Evolutionary conservation across 2,888 invertebrate genomes (phyloP).

Genomic region (Caprella mutica): DNA sequence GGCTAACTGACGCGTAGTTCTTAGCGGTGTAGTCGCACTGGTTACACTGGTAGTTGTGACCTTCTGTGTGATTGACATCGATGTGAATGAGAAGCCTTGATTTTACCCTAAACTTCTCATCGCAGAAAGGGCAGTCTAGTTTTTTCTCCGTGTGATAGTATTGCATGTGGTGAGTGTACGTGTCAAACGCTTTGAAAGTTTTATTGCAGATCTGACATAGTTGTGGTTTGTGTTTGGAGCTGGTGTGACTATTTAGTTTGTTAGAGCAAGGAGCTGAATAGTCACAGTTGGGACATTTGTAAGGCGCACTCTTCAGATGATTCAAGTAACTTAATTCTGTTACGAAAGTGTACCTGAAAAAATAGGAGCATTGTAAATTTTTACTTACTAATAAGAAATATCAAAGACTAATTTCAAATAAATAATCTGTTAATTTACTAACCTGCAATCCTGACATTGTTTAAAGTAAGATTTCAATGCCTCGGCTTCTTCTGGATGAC

Average conservation of each 20-base stretch:
- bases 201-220: neutral
- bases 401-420: no score
- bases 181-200: conserved; percentile 4
- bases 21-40: conserved; percentile 6
- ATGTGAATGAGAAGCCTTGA: conserved; percentile 5
- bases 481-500: neutral
- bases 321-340: conserved; percentile 3
- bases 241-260: neutral
- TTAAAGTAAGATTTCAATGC: conserved; percentile 1
- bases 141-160: conserved; percentile 6
- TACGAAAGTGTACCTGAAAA: neutral
- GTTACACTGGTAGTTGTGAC: conserved; percentile 7
- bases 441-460: conserved; percentile 3
- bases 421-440: no score
- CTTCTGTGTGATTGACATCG: conserved; percentile 7
- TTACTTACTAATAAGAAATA: no score
- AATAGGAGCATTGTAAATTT: no score
- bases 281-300: conserved; percentile 1
- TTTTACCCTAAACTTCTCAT: neutral
- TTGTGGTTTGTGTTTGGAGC: conserved; percentile 8
- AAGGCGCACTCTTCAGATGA: conserved; percentile 6
- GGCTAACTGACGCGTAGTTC: conserved; percentile 4
- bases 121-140: conserved; percentile 4
- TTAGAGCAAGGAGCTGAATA: neutral
- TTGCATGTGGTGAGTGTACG: conserved; percentile 4